phyloP scores from a whole-genome alignment of 1,140 invertebrate genomes.

The Onthophagus taurus region DNA sequence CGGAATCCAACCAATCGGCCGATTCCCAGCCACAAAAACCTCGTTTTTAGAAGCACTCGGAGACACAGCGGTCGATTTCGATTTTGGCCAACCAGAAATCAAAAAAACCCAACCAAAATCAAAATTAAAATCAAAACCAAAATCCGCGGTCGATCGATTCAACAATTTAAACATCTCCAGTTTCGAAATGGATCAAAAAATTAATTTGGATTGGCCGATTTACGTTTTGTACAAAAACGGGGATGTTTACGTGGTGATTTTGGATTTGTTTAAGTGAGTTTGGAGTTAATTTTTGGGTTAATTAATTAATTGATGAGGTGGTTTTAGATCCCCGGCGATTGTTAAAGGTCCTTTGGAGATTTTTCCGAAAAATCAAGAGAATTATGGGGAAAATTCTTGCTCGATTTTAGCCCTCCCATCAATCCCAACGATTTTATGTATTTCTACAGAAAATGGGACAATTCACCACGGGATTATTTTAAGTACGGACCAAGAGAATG shows the following conservation, averaged over 20 bases:
- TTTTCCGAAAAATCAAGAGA: slow-evolving; percentile 66
- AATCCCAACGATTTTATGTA: slow-evolving; percentile 62
- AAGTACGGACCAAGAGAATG: slow-evolving; percentile 39
- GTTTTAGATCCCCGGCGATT: slow-evolving; percentile 14
- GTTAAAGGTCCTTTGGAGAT: slow-evolving; percentile 64
- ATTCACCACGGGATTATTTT: slow-evolving; percentile 71
- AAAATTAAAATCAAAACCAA: background rate
- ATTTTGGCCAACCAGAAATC: slow-evolving; percentile 56
- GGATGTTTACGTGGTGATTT: slow-evolving; percentile 51
- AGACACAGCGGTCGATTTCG: slow-evolving; percentile 75
- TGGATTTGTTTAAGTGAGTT: slow-evolving; percentile 15
- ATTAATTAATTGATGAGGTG: background rate
- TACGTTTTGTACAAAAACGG: slow-evolving; percentile 76
- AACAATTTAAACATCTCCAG: slow-evolving; percentile 5
- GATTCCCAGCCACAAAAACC: slow-evolving; percentile 41
- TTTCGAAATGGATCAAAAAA: no score
- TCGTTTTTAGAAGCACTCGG: slow-evolving; percentile 58
- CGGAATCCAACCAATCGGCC: slow-evolving; percentile 43
- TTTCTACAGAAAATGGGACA: slow-evolving; percentile 56
- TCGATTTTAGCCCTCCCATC: slow-evolving; percentile 63
- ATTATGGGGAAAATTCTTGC: slow-evolving; percentile 79
- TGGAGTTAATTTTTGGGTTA: background rate
- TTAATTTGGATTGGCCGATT: slow-evolving; percentile 57
- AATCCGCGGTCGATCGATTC: background rate
- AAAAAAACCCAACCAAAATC: background rate